Evolutionary conservation across 2,113 vertebrate species (phyloP).

Genomic region (Amblyopsis rosae): DNA sequence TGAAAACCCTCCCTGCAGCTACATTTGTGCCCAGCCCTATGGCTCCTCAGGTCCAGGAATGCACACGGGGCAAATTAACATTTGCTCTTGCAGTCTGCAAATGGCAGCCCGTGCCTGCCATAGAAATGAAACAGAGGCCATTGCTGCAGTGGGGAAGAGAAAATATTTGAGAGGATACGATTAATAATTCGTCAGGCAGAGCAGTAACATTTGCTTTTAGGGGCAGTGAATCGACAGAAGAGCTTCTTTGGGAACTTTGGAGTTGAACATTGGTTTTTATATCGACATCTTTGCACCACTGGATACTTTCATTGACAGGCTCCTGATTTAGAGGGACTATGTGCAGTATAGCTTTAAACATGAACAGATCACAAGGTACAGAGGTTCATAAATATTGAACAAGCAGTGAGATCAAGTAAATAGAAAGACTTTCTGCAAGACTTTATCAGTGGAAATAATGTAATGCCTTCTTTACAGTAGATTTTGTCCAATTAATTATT

Average conservation of each 20-base stretch:
- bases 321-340: constrained; percentile 16
- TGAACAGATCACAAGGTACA: not conserved
- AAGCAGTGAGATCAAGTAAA: constrained; percentile 23
- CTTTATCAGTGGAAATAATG: constrained; percentile 29
- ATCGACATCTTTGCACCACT: constrained; percentile 27
- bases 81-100: constrained; percentile 76
- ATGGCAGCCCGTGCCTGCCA: constrained; percentile 75
- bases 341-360: not conserved
- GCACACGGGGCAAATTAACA: constrained; percentile 76
- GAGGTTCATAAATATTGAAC: constrained; percentile 35
- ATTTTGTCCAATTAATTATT: constrained; percentile 45
- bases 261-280: constrained; percentile 35
- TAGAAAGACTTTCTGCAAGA: constrained; percentile 2
- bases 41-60: constrained; percentile 58
- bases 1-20: constrained; percentile 45
- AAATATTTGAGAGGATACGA: constrained; percentile 69
- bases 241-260: constrained; percentile 46
- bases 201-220: constrained; percentile 75
- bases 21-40: constrained; percentile 58
- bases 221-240: constrained; percentile 54
- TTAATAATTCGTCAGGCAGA: constrained; percentile 68
- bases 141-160: constrained; percentile 41
- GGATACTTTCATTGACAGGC: constrained; percentile 22
- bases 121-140: constrained; percentile 66
- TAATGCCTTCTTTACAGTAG: constrained; percentile 18